phyloP scores from a whole-genome alignment of 1,140 invertebrate species.

The Colletes latitarsis region DNA sequence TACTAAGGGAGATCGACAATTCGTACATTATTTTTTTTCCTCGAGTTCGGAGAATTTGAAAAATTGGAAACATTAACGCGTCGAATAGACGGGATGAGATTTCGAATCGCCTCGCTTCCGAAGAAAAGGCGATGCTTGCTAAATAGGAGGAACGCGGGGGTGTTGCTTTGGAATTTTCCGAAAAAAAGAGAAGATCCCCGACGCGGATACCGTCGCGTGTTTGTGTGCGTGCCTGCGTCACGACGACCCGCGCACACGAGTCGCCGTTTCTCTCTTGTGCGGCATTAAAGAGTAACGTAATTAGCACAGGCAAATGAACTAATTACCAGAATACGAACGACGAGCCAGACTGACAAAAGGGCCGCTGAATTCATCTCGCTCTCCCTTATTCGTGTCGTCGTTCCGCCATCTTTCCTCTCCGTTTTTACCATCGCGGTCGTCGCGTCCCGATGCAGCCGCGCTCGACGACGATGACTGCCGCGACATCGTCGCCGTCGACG shows the following conservation, averaged over 20 bases:
- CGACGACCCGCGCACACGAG: neutral
- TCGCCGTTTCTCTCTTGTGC: slow-evolving; percentile 58
- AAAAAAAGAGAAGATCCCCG: slow-evolving; percentile 18
- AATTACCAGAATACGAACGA: slow-evolving; percentile 78
- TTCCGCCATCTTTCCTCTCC: slow-evolving; percentile 36
- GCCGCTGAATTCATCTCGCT: slow-evolving; percentile 36
- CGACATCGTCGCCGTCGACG: neutral
- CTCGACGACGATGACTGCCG: slow-evolving; percentile 1
- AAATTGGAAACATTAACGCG: neutral
- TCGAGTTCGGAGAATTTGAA: neutral
- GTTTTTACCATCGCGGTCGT: slow-evolving; percentile 30
- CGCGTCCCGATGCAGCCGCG: slow-evolving; percentile 4
- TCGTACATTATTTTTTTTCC: neutral
- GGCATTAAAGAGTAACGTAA: slow-evolving; percentile 75
- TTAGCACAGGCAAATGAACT: slow-evolving; percentile 79
- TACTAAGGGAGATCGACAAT: slow-evolving; percentile 1
- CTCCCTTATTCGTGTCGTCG: slow-evolving; percentile 9
- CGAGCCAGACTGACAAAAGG: slow-evolving; percentile 74
- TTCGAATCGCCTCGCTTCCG: slow-evolving; percentile 1
- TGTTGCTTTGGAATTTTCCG: slow-evolving; percentile 40
- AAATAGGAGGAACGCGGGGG: slow-evolving; percentile 16
- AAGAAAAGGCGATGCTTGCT: slow-evolving; percentile 19
- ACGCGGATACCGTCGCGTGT: neutral
- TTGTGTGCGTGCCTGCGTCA: slow-evolving; percentile 11
- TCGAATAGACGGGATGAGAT: neutral